Percentiles rank a stretch among this genome's conserved stretches.
Evolutionary conservation across 2,113 vertebrate species (phyloP).

Genomic region (Tachycineta bicolor): DNA sequence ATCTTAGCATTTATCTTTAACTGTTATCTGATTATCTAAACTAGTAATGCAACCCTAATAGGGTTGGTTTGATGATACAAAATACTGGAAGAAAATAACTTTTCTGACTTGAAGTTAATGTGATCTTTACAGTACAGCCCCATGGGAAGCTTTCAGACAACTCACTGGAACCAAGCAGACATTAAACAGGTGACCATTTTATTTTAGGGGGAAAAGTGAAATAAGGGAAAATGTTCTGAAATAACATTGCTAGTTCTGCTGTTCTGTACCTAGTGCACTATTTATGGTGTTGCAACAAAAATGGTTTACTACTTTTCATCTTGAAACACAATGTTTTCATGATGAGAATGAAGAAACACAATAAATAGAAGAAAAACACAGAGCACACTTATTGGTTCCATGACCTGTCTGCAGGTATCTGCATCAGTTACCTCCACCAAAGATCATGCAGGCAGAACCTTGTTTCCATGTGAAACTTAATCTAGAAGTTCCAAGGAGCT

Average conservation of each 20-base stretch:
- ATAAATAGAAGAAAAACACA: not conserved
- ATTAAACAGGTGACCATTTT: slow-evolving; percentile 38
- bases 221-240: not conserved
- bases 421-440: not conserved
- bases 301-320: not conserved
- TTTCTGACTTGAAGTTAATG: slow-evolving; percentile 32
- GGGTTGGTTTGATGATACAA: not conserved
- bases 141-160: slow-evolving; percentile 56
- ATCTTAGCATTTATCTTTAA: not conserved
- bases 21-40: not conserved
- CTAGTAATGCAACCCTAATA: not conserved
- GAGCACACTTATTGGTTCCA: not conserved
- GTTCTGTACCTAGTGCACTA: not conserved
- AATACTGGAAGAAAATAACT: not conserved
- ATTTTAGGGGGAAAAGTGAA: not conserved
- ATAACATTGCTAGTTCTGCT: not conserved
- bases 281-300: not conserved
- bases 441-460: not conserved
- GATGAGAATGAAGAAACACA: not conserved
- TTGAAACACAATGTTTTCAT: not conserved
- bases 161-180: slow-evolving; percentile 46
- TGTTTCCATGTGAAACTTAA: not conserved
- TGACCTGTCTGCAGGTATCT: not conserved
- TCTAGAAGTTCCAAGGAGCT: not conserved
- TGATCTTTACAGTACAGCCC: slow-evolving; percentile 42